Evolutionary conservation across 2,888 invertebrate genomes (phyloP), one percentile per base, ranked within the genome.

Genomic region (Odontocerum albicorne): DNA sequence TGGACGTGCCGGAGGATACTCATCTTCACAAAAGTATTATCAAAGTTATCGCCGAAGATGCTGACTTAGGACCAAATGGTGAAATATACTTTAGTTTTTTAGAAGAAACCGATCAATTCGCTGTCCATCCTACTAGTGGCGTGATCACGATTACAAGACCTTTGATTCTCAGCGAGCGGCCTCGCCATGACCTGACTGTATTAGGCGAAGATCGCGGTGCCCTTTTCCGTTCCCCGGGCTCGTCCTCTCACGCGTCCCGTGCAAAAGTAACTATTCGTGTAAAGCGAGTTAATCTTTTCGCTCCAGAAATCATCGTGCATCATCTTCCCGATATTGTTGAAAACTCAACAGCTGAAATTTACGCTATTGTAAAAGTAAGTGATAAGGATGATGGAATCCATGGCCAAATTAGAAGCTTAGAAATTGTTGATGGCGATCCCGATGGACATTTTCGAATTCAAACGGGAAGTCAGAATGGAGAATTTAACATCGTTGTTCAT

Each of bases 41-140:
- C 31, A 84, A 81, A 66, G 90, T 92, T 45, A 77, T 85, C 27
- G 98, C 97, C 0, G 95, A 94, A 67, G 98, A 99, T 74, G 96
- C 98, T 2, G 98, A 99, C 72, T 78, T 92, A 27, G 98, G 97
- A 2, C 81, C 93, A 65, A 98, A 98, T 72, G 96, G 96, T 1
- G 95, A 97, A 76, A 92, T 98, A 64, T 97, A 97, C 75, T 98
- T 96, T 75, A 95, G 93, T 70, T 86, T 98, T 66, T 79, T 84
- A 44, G 86, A 90, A 64, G 81, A 84, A 55, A 91, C 88, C 38
- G 88, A 90, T 66, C 86, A 86, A 65, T 98, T 97, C 70, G 89
- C 93, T 27, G 87, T 99, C 53, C 95, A 98, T 72, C 95, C 96
- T 1, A 91, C 93, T 49, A 90, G 90, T 40, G 97, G 97, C 7